Evolutionary conservation across 2,888 invertebrate genomes (phyloP).

Genomic region (Itoplectis maculator): DNA sequence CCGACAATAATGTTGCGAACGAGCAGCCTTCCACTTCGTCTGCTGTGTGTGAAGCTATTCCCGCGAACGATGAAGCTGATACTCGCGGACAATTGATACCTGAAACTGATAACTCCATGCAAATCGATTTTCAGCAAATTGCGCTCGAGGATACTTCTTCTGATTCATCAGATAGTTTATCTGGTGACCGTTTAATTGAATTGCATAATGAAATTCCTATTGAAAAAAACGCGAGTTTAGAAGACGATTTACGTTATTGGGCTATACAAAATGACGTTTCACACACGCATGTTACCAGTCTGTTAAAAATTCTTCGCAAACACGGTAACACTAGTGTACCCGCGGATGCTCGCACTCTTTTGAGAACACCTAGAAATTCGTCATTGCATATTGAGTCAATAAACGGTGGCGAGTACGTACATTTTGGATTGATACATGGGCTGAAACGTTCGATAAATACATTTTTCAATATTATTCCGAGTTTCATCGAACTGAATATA

Average conservation of each 20-base stretch:
- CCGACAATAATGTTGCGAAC: conserved; percentile 20
- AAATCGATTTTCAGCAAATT: conserved; percentile 23
- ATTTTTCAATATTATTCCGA: conserved; percentile 51
- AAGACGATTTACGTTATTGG: conserved; percentile 42
- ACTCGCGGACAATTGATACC: conserved; percentile 12
- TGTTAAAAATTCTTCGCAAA: conserved; percentile 47
- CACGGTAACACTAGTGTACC: conserved; percentile 41
- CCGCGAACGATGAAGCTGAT: conserved; percentile 10
- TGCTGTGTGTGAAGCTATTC: conserved; percentile 22
- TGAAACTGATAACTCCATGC: conserved; percentile 19
- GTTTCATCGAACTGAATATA: conserved; percentile 56
- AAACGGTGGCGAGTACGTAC: conserved; percentile 53
- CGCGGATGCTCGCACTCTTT: conserved; percentile 52
- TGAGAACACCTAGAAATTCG: conserved; percentile 61
- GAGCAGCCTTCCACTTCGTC: conserved; percentile 15
- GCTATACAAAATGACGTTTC: conserved; percentile 27
- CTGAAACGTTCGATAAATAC: conserved; percentile 51
- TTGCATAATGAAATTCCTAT: no score
- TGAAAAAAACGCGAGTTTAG: conserved; percentile 22
- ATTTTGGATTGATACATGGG: conserved; percentile 58
- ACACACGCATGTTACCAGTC: conserved; percentile 6
- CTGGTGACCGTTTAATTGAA: no score
- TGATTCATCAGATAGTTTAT: no score
- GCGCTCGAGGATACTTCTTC: background rate
- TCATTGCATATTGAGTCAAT: conserved; percentile 29